phyloP scores from a whole-genome alignment of 2,888 invertebrate genomes.

The Tinea trinotella region DNA sequence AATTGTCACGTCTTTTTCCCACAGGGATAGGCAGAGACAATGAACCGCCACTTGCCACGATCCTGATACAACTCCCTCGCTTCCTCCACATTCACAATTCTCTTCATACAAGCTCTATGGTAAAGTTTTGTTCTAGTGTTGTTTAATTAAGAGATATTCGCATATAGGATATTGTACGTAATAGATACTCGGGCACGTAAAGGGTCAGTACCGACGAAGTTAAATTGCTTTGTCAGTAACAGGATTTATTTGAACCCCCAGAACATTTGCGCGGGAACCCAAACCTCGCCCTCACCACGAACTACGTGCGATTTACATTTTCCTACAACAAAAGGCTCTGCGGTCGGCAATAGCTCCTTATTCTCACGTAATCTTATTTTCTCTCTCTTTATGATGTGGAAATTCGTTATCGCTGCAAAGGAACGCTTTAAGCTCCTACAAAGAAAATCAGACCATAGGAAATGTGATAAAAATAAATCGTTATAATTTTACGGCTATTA shows the following conservation, averaged over 20 bases:
- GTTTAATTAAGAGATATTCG: neutral
- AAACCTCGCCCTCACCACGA: neutral
- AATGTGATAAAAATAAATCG: neutral
- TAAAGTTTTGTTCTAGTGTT: no score
- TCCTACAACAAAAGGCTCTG: conserved; percentile 35
- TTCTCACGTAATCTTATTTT: conserved; percentile 41
- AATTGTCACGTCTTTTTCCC: no score
- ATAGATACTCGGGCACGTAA: conserved; percentile 29
- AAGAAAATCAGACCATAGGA: neutral
- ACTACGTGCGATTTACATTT: conserved; percentile 37
- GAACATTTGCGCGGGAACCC: conserved; percentile 7
- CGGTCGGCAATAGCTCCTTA: conserved; percentile 38
- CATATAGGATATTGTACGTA: conserved; percentile 26
- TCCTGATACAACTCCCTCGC: no score
- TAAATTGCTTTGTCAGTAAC: conserved; percentile 43
- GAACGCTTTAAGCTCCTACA: conserved; percentile 2
- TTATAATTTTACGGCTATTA: neutral
- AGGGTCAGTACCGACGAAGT: conserved; percentile 37
- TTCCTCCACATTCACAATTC: no score
- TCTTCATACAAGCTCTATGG: no score
- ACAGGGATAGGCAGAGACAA: no score
- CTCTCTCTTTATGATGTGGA: conserved; percentile 34
- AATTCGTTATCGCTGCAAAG: conserved; percentile 31
- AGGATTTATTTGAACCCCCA: conserved; percentile 30
- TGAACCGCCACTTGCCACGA: no score